These are phyloP conservation scores for Lordiphosa mommai DNA, from an alignment of 1,140 invertebrate species.

Conservation along the genomic window DNA sequence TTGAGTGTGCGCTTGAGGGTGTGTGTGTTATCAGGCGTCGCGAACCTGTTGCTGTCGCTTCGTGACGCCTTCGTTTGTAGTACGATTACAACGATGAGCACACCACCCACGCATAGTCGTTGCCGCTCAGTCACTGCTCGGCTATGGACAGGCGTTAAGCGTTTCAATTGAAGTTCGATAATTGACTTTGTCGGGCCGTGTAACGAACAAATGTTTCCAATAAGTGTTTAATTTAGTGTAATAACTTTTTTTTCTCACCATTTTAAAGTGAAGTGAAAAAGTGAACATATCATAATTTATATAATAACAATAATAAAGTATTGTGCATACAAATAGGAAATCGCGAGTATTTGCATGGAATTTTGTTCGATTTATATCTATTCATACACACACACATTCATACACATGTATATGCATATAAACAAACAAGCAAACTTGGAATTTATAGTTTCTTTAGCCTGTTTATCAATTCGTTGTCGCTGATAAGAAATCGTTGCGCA, in stretches of 20 bases:
- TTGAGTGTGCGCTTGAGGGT: no score
- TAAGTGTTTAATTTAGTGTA: neutral
- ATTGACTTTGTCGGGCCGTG: no score
- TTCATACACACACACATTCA: no score
- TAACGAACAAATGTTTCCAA: neutral
- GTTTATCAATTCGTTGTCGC: conserved; percentile 20
- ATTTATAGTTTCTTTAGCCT: conserved; percentile 22
- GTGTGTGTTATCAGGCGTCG: neutral
- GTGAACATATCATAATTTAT: no score
- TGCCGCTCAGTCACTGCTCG: conserved; percentile 36
- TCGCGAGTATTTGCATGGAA: no score
- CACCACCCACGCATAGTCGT: neutral
- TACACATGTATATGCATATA: conserved; percentile 7
- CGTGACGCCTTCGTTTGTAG: neutral
- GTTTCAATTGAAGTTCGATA: neutral
- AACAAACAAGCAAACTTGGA: conserved; percentile 10
- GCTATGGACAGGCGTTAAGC: conserved; percentile 39
- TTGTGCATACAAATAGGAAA: no score
- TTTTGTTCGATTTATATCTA: no score
- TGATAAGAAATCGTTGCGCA: conserved; percentile 54
- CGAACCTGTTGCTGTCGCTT: conserved; percentile 5
- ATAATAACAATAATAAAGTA: no score
- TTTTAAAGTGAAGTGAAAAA: no score
- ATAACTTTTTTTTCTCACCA: neutral
- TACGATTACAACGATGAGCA: neutral